Conservation (phyloP, 2,888 invertebrate species). For the Cryptus viduatorius region DNA sequence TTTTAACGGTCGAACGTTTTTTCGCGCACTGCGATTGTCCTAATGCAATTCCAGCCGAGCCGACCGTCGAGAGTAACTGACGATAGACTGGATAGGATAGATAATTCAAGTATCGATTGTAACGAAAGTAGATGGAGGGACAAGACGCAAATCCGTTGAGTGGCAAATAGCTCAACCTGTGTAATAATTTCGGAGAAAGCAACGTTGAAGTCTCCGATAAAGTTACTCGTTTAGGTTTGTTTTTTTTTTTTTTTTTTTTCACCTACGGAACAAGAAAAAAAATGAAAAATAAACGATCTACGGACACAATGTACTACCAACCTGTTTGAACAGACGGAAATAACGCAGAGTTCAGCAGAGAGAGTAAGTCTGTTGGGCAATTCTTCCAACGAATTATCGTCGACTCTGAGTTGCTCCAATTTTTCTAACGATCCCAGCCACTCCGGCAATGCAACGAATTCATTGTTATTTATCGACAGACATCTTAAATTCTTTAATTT, state of each 20-base stretch:
- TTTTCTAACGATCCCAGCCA: conserved; percentile 80
- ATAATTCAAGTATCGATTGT: conserved; percentile 79
- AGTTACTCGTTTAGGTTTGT: conserved; percentile 12
- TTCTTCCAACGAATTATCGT: conserved; percentile 79
- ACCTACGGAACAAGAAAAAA: conserved; percentile 41
- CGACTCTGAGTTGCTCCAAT: conserved; percentile 77
- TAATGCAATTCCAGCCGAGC: conserved; percentile 27
- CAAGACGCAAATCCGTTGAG: conserved; percentile 79
- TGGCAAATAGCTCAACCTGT: conserved; percentile 79
- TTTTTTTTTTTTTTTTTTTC: conserved; percentile 19
- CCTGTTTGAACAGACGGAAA: conserved; percentile 82
- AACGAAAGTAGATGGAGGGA: conserved; percentile 78
- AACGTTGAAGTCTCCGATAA: conserved; percentile 13
- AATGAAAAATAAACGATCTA: conserved; percentile 54
- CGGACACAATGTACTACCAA: conserved; percentile 40
- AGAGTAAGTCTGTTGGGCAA: conserved; percentile 80
- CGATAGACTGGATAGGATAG: conserved; percentile 79
- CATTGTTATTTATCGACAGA: conserved; percentile 78
- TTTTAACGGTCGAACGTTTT: conserved; percentile 26
- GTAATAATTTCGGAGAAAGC: conserved; percentile 36
- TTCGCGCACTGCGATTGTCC: conserved; percentile 15
- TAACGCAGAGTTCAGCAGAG: conserved; percentile 73
- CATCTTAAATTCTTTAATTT: conserved; percentile 75
- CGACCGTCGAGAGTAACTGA: conserved; percentile 70
- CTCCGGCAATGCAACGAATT: conserved; percentile 78